Conservation (phyloP, 2,888 invertebrate genomes). For the Mycalesis mineus region DNA sequence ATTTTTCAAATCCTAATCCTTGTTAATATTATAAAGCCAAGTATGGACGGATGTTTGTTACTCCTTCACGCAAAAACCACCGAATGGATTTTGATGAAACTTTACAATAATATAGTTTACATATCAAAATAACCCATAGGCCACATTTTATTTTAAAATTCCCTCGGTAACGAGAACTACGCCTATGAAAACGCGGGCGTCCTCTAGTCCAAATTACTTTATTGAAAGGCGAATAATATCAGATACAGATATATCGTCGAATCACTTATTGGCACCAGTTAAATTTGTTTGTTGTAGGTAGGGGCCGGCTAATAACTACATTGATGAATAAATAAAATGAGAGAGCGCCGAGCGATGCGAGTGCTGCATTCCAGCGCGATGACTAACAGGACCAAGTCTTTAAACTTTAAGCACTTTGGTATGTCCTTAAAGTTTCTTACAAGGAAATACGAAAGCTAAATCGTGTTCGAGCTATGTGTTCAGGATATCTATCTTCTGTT, state of each 20-base stretch:
- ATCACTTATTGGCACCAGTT: slow-evolving; percentile 6
- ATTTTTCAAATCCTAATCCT: no score
- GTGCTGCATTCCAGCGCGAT: slow-evolving; percentile 32
- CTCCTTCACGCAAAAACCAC: no score
- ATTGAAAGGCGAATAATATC: background rate
- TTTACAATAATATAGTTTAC: no score
- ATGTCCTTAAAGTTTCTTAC: slow-evolving; percentile 12
- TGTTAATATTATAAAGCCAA: no score
- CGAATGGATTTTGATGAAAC: no score
- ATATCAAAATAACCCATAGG: no score
- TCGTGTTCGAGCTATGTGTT: background rate
- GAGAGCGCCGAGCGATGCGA: slow-evolving; percentile 20
- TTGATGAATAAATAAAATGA: slow-evolving; percentile 26
- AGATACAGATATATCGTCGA: background rate
- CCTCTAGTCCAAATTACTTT: no score
- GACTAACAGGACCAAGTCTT: slow-evolving; percentile 16
- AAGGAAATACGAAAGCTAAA: background rate
- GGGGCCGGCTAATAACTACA: slow-evolving; percentile 17
- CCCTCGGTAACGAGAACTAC: no score
- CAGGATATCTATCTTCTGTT: background rate
- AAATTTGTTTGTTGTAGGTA: slow-evolving; percentile 11
- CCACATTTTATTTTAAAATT: no score
- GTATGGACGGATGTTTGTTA: no score
- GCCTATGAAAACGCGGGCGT: no score
- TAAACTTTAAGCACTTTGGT: slow-evolving; percentile 12